phyloP scores from a whole-genome alignment of 2,888 invertebrate genomes.

The Phanerotoma sp. region DNA sequence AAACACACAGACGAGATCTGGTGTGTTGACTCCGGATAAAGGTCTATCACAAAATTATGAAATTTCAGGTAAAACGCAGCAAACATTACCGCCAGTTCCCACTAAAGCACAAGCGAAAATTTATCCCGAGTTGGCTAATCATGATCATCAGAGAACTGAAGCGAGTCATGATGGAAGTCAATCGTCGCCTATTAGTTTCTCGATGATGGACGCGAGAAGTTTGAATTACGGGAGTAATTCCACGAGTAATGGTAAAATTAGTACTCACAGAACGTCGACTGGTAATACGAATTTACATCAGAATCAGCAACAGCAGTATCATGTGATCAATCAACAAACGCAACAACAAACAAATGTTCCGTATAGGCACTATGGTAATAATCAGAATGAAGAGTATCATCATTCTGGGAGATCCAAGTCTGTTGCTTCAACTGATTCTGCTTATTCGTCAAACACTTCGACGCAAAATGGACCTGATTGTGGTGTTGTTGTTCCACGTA shows the following conservation, averaged over 20 bases:
- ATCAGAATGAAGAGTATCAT: constrained; percentile 66
- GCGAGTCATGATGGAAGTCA: constrained; percentile 65
- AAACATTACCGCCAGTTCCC: constrained; percentile 59
- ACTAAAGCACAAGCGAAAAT: constrained; percentile 78
- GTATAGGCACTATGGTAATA: constrained; percentile 68
- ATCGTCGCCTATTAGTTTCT: constrained; percentile 75
- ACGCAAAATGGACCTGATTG: constrained; percentile 70
- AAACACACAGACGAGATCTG: constrained; percentile 43
- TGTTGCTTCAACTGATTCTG: constrained; percentile 65
- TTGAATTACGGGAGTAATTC: constrained; percentile 65
- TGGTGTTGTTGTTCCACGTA: constrained; percentile 65
- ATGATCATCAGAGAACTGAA: constrained; percentile 54
- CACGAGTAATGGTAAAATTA: constrained; percentile 48
- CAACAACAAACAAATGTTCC: constrained; percentile 59
- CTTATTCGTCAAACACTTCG: constrained; percentile 64
- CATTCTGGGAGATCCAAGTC: constrained; percentile 62
- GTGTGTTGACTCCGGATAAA: constrained; percentile 48
- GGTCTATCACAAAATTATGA: constrained; percentile 61
- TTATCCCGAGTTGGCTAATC: constrained; percentile 66
- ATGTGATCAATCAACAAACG: constrained; percentile 31
- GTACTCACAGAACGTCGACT: constrained; percentile 41
- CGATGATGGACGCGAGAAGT: constrained; percentile 71
- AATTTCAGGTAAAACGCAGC: constrained; percentile 54
- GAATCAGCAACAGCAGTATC: constrained; percentile 33
- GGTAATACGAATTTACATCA: constrained; percentile 42